Base-by-base conservation (phyloP, 2,888 invertebrate genomes). In the Scaptomyza flava region DNA sequence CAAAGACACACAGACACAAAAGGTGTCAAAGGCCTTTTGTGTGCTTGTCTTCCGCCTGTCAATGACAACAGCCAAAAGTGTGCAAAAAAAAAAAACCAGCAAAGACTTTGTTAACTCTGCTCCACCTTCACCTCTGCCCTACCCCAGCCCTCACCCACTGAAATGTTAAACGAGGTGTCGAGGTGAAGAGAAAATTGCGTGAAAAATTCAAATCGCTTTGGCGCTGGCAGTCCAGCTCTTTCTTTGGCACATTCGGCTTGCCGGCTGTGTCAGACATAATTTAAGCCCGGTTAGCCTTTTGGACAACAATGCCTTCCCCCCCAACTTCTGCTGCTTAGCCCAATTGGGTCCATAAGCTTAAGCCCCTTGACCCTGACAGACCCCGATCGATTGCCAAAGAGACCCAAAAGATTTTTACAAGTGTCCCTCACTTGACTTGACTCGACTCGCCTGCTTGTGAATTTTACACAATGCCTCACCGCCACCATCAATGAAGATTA, bases 11-110 rank as follows among this genome's bases (percentile, higher is more conserved):
- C 51, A 36, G 17, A 41, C 7, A 17, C 7, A 53, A n/a, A 83
- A 81, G 81, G 81, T 84, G 87, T 87, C 81, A 79, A 60, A 69
- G 81, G 81, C 79, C 81, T 76, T 81, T 87, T 81, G 81, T 81
- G 72, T 66, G 85, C 68, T 58, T 87, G 77, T 75, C 72, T 72
- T 59, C 66, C 61, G 80, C 69, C 64, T 79, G 87, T 81, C 87
- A 81, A 77, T 81, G 87, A 64, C 87, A 86, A 75, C 75, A 78
- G 68, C 68, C 64, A 56, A 83, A 86, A 87, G 68, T 71, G 81
- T 81, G 87, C 87, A 77, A 76, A 81, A 73, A 75, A 77, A 76
- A 81, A 73, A 75, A 62, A 56, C 48, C 71, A 56, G 74, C 63
- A 80, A 87, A 53, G 87, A 87, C 84, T 87, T 87, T 87, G 84